phyloP scores from a whole-genome alignment of 2,113 vertebrate genomes.

The Datnioides undecimradiatus region DNA sequence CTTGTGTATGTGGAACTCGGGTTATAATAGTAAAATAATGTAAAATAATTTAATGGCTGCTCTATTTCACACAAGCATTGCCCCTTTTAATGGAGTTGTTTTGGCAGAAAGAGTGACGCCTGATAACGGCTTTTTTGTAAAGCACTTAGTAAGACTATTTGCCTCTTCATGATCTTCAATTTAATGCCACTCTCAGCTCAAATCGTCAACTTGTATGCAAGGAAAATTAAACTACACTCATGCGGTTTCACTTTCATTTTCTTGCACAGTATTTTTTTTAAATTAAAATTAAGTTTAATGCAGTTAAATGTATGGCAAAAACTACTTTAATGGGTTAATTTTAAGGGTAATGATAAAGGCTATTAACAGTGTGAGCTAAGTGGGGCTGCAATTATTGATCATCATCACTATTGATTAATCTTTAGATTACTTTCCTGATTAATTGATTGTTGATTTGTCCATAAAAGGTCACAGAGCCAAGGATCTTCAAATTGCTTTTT shows the following conservation, averaged over 20 bases:
- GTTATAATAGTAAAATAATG: slow-evolving; percentile 38
- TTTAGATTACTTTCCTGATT: too few species aligned
- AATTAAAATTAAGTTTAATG: not conserved
- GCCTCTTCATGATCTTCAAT: slow-evolving; percentile 31
- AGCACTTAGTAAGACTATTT: slow-evolving; percentile 39
- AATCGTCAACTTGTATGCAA: slow-evolving; percentile 3
- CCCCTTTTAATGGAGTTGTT: slow-evolving; percentile 56
- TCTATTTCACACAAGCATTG: slow-evolving; percentile 46
- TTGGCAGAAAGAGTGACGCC: slow-evolving; percentile 41
- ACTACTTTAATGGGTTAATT: not conserved
- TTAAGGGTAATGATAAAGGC: not conserved
- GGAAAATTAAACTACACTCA: slow-evolving; percentile 9
- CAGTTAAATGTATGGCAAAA: not conserved
- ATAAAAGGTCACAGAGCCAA: too few species aligned
- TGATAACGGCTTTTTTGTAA: slow-evolving; percentile 38
- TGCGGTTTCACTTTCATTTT: not conserved
- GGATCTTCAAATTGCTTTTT: not conserved
- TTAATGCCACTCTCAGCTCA: slow-evolving; percentile 21
- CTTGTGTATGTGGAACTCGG: slow-evolving; percentile 4
- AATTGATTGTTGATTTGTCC: too few species aligned
- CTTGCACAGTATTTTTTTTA: not conserved
- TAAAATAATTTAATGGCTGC: slow-evolving; percentile 27
- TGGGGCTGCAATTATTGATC: not conserved
- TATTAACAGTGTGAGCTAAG: not conserved
- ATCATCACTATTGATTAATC: not conserved